Percentiles rank a stretch among this genome's conserved stretches.
Evolutionary conservation across 2,797 vertebrate genomes (phyloP).

Genomic region (Brotogeris chrysoptera): DNA sequence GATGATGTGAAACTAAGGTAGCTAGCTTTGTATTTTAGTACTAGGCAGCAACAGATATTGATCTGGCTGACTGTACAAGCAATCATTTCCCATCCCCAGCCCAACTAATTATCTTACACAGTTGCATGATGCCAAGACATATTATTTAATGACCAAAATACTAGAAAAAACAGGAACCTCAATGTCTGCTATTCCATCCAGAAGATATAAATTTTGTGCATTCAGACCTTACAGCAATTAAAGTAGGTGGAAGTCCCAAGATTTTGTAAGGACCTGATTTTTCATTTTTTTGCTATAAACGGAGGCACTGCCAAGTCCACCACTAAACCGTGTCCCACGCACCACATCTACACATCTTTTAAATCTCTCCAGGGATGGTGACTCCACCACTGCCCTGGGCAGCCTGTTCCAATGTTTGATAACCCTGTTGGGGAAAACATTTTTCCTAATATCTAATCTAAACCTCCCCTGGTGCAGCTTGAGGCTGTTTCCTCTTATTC

Average conservation of each 20-base stretch:
- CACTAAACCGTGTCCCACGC: neutral
- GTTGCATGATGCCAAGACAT: neutral
- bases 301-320: neutral
- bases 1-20: neutral
- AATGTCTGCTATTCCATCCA: neutral
- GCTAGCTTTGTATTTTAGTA: neutral
- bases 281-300: neutral
- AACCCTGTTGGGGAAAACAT: neutral
- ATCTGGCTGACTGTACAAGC: conserved; percentile 16
- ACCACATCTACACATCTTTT: neutral
- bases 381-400: neutral
- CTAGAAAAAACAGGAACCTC: neutral
- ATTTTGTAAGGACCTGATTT: neutral
- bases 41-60: conserved; percentile 4
- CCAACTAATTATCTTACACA: conserved; percentile 23
- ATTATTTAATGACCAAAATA: neutral
- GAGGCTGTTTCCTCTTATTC: neutral
- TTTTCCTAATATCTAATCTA: neutral
- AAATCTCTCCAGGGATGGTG: neutral
- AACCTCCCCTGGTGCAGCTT: neutral
- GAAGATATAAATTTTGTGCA: neutral
- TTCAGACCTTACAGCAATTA: neutral
- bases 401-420: neutral
- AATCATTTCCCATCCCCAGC: neutral
- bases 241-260: neutral